Evolutionary conservation across 2,888 invertebrate species (phyloP), one percentile per base, ranked within the genome.

Genomic region (Neria commutata): DNA sequence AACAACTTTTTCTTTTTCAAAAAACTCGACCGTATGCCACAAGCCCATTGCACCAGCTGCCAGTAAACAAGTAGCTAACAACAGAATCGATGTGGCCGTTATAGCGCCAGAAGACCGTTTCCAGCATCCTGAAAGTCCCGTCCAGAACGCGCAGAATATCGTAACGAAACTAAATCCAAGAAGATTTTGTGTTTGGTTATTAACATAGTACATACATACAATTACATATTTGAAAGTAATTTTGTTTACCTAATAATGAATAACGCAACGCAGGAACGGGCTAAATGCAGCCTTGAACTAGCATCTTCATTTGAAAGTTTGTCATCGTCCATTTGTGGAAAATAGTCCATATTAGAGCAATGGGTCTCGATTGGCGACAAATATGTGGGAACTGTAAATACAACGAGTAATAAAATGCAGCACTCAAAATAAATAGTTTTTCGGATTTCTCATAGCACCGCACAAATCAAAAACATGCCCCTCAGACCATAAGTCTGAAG

Each of bases 111-210:
- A 92, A 51, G 95, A 95, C 70, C 97, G 87, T 82, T 94, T 91
- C 95, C 97, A 98, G 82, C 98, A 98, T 70, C 98, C 97, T 29
- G 95, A 92, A 14, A 97, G 90, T 60, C 98, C 98, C 56, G 95
- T 94, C 88, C 96, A 94, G 84, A 97, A 97, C 21, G 96, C 94
- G 71, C 95, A 89, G 83, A 96, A 92, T 68, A 96, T 90, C 46
- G 94, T 88, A 71, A 95, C 86, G 84, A 98, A 94, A 51, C 94
- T 93, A 5, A 11, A 42, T 19, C 8, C 4, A 51, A n/a, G 51
- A 34, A 26, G 48, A n/a, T 48, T 56, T 16, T 48, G 37, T 14
- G 21, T 42, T 37, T 3, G n/a, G 8, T 37, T n/a, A n/a, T n/a
- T n/a, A n/a, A n/a, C n/a, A n/a, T 46, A 24, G 25, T 47, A 14